Base-by-base conservation (phyloP, 2,888 invertebrate species). In the Pyrrhosoma nymphula region DNA sequence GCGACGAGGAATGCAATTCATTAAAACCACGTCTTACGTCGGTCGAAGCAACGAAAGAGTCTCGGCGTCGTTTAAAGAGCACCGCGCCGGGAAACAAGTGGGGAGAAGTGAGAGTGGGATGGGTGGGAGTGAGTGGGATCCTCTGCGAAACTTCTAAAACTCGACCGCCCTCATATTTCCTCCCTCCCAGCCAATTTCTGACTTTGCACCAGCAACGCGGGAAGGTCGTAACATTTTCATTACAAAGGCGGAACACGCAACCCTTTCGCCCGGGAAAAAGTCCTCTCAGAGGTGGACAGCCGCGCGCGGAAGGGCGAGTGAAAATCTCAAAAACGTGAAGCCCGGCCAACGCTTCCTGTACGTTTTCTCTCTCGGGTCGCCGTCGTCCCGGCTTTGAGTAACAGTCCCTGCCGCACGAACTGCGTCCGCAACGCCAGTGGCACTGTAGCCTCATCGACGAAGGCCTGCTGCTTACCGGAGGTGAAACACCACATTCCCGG, bases 171-270 rank as follows among this genome's bases (percentile, higher is more conserved):
- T 30, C 60, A 35, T 63, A 47, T 69, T 26, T 91, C 47, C 47
- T 56, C 47, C 39, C 20, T 60, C 39, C 35, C 39, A 35, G 91
- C 30, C 26, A 10, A 18, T 60, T n/a, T 90, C 56, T 60, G 88
- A 8, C 47, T 56, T 89, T 14, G 55, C 55, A 56, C 89, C 35
- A 26, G 56, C 47, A 89, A 69, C 47, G 35, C 63, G 63, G 35
- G 91, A 91, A 91, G 91, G 69, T 69, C 69, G 93, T 93, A 69
- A 93, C 93, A n/a, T 93, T 82, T 91, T 93, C 69, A 75, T 93
- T 60, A 30, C 26, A 47, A 60, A 93, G 93, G 63, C 93, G 39
- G 39, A 39, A 63, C 91, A 63, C 91, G 91, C 60, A 91, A 91
- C 16, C 26, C 82, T 82, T 82, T 60, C 2, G 60, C 69, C 82